Conservation (phyloP, 2,113 vertebrate species). For the Serilophus lunatus region DNA sequence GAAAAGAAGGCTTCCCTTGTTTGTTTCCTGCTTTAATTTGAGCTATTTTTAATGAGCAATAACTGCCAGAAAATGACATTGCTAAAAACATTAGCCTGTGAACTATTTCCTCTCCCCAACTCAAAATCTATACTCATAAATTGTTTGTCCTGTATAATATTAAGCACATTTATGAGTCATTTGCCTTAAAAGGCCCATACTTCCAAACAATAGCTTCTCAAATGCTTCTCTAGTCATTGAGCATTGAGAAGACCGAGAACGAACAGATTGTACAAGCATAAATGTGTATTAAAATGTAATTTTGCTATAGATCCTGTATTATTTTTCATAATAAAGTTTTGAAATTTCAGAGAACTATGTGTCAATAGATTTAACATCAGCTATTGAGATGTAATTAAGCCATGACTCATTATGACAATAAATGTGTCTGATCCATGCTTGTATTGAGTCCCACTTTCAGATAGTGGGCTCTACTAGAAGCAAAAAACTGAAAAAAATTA, state of each 20-base stretch:
- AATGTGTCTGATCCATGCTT: not conserved
- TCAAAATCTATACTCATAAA: not conserved
- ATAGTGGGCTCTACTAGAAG: not conserved
- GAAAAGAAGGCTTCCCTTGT: fast-evolving
- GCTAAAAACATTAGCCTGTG: not conserved
- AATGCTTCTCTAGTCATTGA: not conserved
- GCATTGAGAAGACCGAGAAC: not conserved
- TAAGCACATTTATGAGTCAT: not conserved
- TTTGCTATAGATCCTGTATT: not conserved
- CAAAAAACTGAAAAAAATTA: not conserved
- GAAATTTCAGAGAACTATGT: not conserved
- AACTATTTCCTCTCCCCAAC: not conserved
- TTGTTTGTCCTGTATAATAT: not conserved
- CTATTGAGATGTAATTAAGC: not conserved
- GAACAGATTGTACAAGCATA: not conserved
- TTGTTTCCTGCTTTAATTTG: not conserved
- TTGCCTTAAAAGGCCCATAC: not conserved
- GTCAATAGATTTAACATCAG: not conserved
- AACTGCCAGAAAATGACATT: not conserved
- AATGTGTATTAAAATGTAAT: not conserved
- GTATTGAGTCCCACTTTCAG: not conserved
- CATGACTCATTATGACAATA: not conserved
- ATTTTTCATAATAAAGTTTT: not conserved
- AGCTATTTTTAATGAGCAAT: not conserved
- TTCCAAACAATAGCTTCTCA: not conserved